Conservation (phyloP, 1,140 invertebrate genomes). For the Charaxes varanes region DNA sequence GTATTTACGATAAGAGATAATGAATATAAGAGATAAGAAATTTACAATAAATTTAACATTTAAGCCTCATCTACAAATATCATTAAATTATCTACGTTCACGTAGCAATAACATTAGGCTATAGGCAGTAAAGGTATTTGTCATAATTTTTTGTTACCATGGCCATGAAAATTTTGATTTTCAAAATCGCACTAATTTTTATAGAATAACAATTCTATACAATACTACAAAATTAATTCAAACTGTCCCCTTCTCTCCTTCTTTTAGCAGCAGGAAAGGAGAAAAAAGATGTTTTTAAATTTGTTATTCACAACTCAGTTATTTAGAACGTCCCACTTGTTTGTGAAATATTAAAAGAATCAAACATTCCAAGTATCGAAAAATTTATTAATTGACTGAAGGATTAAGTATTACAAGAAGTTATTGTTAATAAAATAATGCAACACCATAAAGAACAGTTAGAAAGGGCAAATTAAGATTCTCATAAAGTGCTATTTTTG, state of each 20-base stretch:
- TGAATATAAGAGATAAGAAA: constrained; percentile 41
- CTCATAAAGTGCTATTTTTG: too few relatives aligned
- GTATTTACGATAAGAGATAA: constrained; percentile 20
- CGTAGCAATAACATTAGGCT: constrained; percentile 41
- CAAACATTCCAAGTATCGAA: constrained; percentile 2
- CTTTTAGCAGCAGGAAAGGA: constrained; percentile 68
- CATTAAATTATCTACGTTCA: constrained; percentile 38
- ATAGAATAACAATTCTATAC: constrained; percentile 60
- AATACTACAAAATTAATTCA: constrained; percentile 62
- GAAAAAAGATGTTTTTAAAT: constrained; percentile 62
- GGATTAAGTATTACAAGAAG: too few relatives aligned
- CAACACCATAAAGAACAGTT: too few relatives aligned
- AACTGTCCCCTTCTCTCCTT: constrained; percentile 66
- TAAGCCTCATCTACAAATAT: constrained; percentile 46
- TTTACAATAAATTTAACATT: constrained; percentile 52
- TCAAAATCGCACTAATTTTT: constrained; percentile 32
- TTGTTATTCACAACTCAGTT: constrained; percentile 41
- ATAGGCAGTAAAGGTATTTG: constrained; percentile 53
- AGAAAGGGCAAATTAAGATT: too few relatives aligned
- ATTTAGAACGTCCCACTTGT: constrained; percentile 50
- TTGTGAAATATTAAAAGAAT: constrained; percentile 15
- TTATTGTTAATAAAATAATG: too few relatives aligned
- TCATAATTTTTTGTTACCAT: constrained; percentile 46
- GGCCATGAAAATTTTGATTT: constrained; percentile 45
- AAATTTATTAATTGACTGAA: background rate